Evolutionary conservation across 2,113 vertebrate genomes (phyloP).

Genomic region (Pelvicachromis taeniatus): DNA sequence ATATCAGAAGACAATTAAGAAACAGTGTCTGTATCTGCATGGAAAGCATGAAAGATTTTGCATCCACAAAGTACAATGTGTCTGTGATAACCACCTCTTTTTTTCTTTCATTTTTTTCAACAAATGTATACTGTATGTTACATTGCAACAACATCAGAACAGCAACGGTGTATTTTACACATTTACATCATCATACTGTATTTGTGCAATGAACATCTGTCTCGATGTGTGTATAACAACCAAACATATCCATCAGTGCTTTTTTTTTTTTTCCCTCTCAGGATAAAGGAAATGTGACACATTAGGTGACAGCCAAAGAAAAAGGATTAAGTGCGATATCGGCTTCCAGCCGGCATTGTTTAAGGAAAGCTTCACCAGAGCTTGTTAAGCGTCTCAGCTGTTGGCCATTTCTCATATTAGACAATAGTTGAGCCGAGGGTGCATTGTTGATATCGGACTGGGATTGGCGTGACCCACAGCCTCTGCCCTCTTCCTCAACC

Average conservation of each 20-base stretch:
- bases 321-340: conserved; percentile 25
- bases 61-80: conserved; percentile 67
- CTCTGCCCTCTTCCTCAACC: neutral
- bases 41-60: conserved; percentile 61
- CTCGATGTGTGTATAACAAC: conserved; percentile 24
- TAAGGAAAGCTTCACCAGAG: conserved; percentile 15
- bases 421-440: conserved; percentile 52
- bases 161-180: conserved; percentile 67
- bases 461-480: conserved; percentile 31
- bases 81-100: conserved; percentile 59
- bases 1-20: conserved; percentile 63
- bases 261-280: conserved; percentile 20
- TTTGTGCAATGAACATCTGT: conserved; percentile 63
- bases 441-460: conserved; percentile 38
- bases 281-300: conserved; percentile 54
- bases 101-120: conserved; percentile 43
- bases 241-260: conserved; percentile 50
- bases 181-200: conserved; percentile 64
- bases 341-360: conserved; percentile 37
- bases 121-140: conserved; percentile 69
- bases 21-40: conserved; percentile 63
- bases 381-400: conserved; percentile 53
- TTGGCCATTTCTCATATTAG: conserved; percentile 56
- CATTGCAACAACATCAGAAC: conserved; percentile 68
- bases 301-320: conserved; percentile 44